Base-by-base conservation (phyloP, 2,888 invertebrate species). In the Leptinotarsa haldemani region DNA sequence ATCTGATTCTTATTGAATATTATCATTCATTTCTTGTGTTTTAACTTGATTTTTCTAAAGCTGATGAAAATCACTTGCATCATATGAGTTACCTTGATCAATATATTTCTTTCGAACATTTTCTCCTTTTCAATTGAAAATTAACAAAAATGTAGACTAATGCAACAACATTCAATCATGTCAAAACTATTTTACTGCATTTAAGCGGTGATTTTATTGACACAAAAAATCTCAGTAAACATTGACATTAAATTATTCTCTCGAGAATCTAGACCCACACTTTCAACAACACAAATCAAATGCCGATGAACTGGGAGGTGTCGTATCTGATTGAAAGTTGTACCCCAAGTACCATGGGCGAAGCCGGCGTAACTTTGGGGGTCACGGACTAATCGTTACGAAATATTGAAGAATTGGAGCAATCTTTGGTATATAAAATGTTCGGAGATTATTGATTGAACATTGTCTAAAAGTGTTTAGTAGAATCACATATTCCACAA, bases 341-440 rank as follows among this genome's bases (percentile, higher is more conserved):
- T 61, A 61, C 61, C 61, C 61, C 61, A 61, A 61, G 30, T 13
- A 30, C 5, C 13, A 61, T 61, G 61, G 61, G 61, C 61, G 61
- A n/a, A 30, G 61, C 30, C 25, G 25, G 1, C 25, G 4, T 61
- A 15, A 61, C 13, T 61, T 61, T 16, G 61, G 30, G 61, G 61
- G 61, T 25, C 61, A 61, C 1, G 61, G 61, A 61, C 61, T 15
- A 61, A 61, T 56, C 56, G 20, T 56, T 18, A 18, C 4, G 56
- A 56, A 56, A 20, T 56, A 15, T 56, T 13, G 7, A 30, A 18
- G 18, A 61, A 61, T 25, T 61, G 61, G 61, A 61, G 61, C 61
- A 30, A 16, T 61, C 12, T 61, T 25, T 61, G 61, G 16, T 61
- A 61, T 61, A 61, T 61, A 61, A 61, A 61, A 61, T 30, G 16